Evolutionary conservation across 2,113 vertebrate species (phyloP).

Genomic region (Serinus canaria): DNA sequence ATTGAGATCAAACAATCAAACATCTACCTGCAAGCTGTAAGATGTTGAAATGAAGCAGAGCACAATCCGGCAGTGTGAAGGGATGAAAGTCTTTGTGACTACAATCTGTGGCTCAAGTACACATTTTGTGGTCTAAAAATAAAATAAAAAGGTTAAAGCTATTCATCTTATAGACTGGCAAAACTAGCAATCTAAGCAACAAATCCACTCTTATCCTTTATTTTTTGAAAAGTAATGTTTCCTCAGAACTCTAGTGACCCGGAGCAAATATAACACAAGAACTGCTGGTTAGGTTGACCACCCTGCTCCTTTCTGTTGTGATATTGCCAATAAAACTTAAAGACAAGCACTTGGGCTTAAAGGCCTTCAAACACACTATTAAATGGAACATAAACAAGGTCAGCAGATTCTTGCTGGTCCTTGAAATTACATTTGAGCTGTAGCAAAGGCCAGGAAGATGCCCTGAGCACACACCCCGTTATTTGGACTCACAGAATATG

Average conservation of each 20-base stretch:
- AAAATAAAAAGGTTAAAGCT: constrained; percentile 18
- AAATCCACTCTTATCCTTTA: not conserved
- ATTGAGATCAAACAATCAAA: constrained; percentile 7
- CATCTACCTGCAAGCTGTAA: not conserved
- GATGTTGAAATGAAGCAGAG: not conserved
- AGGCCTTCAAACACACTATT: constrained; percentile 27
- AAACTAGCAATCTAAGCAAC: constrained; percentile 12
- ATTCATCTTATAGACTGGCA: constrained; percentile 17
- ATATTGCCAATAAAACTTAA: constrained; percentile 58
- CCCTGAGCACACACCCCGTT: not conserved
- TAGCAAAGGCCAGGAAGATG: not conserved
- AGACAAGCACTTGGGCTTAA: constrained; percentile 44
- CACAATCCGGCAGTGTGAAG: not conserved
- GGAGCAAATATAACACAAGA: not conserved
- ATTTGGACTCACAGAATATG: not conserved
- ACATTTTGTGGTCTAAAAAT: constrained; percentile 3
- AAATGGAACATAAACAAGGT: constrained; percentile 46
- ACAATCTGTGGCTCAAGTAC: not conserved
- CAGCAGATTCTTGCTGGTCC: constrained; percentile 4
- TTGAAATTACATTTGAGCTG: constrained; percentile 26
- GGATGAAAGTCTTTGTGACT: constrained; percentile 12
- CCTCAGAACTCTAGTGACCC: constrained; percentile 35
- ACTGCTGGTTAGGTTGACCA: constrained; percentile 15
- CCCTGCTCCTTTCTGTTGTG: not conserved
- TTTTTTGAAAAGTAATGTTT: constrained; percentile 29